Percentiles rank a stretch among this genome's conserved stretches.
Conservation (phyloP, 2,797 vertebrate genomes). For the Garrulus glandarius region DNA sequence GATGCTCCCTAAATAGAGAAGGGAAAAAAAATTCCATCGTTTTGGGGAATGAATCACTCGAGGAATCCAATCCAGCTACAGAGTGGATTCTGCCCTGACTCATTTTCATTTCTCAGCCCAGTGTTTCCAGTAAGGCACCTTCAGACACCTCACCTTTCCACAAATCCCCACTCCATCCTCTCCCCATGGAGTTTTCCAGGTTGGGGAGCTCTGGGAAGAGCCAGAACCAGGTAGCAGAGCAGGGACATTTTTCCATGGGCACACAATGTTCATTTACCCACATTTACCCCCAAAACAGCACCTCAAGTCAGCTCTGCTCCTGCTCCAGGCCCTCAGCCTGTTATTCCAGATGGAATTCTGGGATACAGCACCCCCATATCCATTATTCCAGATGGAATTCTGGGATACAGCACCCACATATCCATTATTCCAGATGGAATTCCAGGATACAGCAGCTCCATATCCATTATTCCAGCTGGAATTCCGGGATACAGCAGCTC, state of each 20-base stretch:
- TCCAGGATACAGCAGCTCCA: background rate
- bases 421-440: background rate
- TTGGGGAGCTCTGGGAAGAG: background rate
- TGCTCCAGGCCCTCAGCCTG: background rate
- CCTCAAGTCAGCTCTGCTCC: background rate
- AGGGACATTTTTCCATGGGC: rapidly evolving
- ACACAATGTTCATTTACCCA: rapidly evolving
- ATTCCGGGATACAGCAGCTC: background rate
- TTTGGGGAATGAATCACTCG: slow-evolving; percentile 31
- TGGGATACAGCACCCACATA: rapidly evolving
- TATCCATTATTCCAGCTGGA: background rate
- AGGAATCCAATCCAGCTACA: background rate
- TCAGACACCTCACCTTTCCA: background rate
- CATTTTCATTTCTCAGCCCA: slow-evolving; percentile 3
- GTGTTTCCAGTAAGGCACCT: slow-evolving; percentile 19
- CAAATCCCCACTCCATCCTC: background rate
- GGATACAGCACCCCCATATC: rapidly evolving
- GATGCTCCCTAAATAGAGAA: background rate
- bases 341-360: background rate
- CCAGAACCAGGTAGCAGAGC: background rate
- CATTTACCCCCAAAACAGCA: background rate
- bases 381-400: background rate
- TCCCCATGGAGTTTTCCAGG: background rate
- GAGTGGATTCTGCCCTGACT: slow-evolving; percentile 13
- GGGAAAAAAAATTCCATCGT: background rate